Evolutionary conservation across 1,140 invertebrate genomes (phyloP).

Genomic region (Octopus sinensis): DNA sequence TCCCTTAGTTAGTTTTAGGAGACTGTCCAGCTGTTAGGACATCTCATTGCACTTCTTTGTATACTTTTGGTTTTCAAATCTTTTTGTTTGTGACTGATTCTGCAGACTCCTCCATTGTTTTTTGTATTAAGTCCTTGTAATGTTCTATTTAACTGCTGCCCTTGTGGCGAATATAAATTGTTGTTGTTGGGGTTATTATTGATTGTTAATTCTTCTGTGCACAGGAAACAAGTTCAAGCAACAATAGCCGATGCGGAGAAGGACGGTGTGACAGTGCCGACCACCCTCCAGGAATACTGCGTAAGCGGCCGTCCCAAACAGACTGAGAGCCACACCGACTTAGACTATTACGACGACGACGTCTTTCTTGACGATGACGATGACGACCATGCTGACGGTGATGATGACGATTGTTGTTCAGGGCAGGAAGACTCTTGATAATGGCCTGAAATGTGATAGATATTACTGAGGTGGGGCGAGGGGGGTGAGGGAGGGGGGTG

Average conservation of each 20-base stretch:
- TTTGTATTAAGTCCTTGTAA: too few relatives aligned
- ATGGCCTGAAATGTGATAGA: slow-evolving; percentile 9
- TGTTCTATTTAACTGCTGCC: too few relatives aligned
- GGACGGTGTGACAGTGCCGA: slow-evolving; percentile 93
- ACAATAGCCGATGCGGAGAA: slow-evolving; percentile 91
- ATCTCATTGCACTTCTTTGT: too few relatives aligned
- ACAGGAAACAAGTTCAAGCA: slow-evolving; percentile 91
- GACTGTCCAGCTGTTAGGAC: too few relatives aligned
- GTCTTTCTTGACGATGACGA: slow-evolving; percentile 53
- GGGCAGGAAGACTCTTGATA: slow-evolving; percentile 51
- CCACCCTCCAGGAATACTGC: slow-evolving; percentile 93
- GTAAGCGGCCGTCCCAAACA: slow-evolving; percentile 46
- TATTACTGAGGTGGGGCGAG: neutral
- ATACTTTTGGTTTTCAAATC: too few relatives aligned
- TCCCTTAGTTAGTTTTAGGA: too few relatives aligned
- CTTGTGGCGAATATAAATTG: too few relatives aligned
- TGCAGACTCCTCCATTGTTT: too few relatives aligned
- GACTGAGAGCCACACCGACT: slow-evolving; percentile 42
- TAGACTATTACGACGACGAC: slow-evolving; percentile 55
- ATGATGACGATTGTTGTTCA: slow-evolving; percentile 51
- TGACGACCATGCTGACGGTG: slow-evolving; percentile 53
- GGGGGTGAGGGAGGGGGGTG: neutral
- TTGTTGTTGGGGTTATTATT: too few relatives aligned
- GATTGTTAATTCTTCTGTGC: too few relatives aligned
- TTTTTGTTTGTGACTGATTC: too few relatives aligned